Evolutionary conservation across 1,140 invertebrate genomes (phyloP), one percentile per base, ranked within the genome.

Genomic region (Metaphire vulgaris): DNA sequence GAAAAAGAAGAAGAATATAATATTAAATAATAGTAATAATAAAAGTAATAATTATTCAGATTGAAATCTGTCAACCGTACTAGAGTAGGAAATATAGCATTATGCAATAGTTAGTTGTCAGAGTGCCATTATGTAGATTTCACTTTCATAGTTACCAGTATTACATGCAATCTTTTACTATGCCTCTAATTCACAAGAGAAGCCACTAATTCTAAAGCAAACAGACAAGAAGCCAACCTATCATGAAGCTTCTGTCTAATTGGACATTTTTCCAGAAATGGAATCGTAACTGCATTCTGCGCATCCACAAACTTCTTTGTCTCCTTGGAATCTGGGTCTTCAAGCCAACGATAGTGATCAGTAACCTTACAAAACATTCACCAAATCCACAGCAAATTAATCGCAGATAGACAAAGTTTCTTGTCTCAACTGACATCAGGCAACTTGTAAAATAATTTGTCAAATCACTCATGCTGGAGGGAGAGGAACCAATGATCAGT

Each of bases 341-440:
- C 97, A 30, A 99, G 85, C 95, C 95, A 99, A 69, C 96, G 90
- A 85, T 99, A 99, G 0, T 95, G 93, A 88, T 99, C 97, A 79
- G 85, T 76, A 76, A 98, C 89, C 94, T 97, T 75, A 75, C 80
- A 86, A 78, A 78, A 80, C 56, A 74, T 70, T 29, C 32, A 28
- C 41, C 28, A 33, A 72, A 33, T 30, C 33, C 16, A 31, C 26
- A 33, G 26, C 32, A 70, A 73, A 15, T 30, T 21, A 14, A 32
- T 0, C 29, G 34, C 28, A n/a, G 29, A 75, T 56, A 31, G 21
- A 75, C 12, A 0, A 26, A 33, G 29, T 67, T 67, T 64, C 56
- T 32, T 71, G 1, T 14, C 16, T 75, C 28, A n/a, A 16, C 30
- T n/a, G 70, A 26, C 70, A 16, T 2, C 2, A 34, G 12, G 21